Conservation (phyloP, 2,113 vertebrate species). For the Prietella phreatophila region DNA sequence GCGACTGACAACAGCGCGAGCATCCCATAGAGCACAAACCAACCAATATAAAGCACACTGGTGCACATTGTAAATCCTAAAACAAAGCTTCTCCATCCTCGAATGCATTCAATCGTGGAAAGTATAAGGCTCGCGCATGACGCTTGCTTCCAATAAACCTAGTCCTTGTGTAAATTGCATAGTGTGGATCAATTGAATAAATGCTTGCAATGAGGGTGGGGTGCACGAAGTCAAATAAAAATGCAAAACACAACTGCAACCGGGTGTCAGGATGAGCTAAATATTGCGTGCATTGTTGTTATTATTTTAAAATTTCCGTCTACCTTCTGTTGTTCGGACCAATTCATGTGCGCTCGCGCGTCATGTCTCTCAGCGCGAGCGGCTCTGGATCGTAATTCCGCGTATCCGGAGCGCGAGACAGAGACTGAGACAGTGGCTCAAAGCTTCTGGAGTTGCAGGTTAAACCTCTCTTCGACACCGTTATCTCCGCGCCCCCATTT, state of each 20-base stretch:
- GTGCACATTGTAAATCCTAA: background rate
- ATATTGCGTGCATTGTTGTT: background rate
- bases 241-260: background rate
- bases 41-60: background rate
- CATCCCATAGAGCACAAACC: background rate
- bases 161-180: background rate
- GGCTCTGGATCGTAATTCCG: slow-evolving; percentile 9
- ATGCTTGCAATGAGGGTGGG: background rate
- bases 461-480: slow-evolving; percentile 4
- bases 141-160: background rate
- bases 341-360: slow-evolving; percentile 29
- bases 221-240: background rate
- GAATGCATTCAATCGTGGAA: background rate
- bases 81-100: background rate
- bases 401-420: background rate
- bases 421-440: background rate
- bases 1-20: slow-evolving; percentile 11
- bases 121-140: background rate
- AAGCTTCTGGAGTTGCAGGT: background rate
- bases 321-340: slow-evolving; percentile 36
- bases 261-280: background rate
- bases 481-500: slow-evolving; percentile 51
- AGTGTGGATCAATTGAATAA: too few species aligned
- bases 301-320: background rate
- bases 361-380: slow-evolving; percentile 13